These are phyloP conservation scores for Scaptomyza polygonia DNA, from an alignment of 2,888 invertebrate species.

Conservation along the genomic window DNA sequence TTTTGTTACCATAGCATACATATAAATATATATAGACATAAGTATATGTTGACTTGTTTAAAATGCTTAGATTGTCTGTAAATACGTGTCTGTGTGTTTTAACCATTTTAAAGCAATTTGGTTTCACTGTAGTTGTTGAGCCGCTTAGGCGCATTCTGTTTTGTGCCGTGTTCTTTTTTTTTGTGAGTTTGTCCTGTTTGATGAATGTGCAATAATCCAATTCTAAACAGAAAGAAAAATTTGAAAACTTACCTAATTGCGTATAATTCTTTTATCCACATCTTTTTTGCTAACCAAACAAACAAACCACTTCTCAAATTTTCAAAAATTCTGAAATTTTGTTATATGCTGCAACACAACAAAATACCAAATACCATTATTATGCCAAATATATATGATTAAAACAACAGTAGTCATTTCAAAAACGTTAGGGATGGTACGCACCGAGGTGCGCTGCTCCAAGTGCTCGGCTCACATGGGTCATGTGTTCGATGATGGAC, in stretches of 20 bases:
- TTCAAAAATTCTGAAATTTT: slow-evolving; percentile 27
- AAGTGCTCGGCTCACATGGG: slow-evolving; percentile 97
- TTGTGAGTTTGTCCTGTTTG: slow-evolving; percentile 62
- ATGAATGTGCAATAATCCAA: slow-evolving; percentile 65
- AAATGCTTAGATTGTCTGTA: not conserved
- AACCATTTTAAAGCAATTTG: slow-evolving; percentile 30
- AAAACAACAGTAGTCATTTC: slow-evolving; percentile 86
- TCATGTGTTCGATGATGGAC: slow-evolving; percentile 98
- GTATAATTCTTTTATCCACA: slow-evolving; percentile 77
- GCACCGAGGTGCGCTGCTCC: slow-evolving; percentile 98
- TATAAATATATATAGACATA: no score
- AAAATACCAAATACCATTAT: slow-evolving; percentile 24
- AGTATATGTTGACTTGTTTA: no score
- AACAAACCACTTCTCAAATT: slow-evolving; percentile 52
- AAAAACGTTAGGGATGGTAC: slow-evolving; percentile 91
- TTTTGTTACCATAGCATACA: slow-evolving; percentile 10
- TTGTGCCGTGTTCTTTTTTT: slow-evolving; percentile 38
- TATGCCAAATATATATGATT: slow-evolving; percentile 55
- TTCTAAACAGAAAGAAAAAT: slow-evolving; percentile 45
- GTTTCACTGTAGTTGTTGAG: slow-evolving; percentile 56
- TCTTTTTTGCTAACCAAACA: slow-evolving; percentile 71
- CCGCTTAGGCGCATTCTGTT: slow-evolving; percentile 45
- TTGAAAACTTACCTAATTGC: slow-evolving; percentile 74
- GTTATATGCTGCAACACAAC: slow-evolving; percentile 24
- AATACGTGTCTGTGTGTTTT: slow-evolving; percentile 25